phyloP scores from a whole-genome alignment of 2,113 vertebrate species.

The Sylvilagus bachmani region DNA sequence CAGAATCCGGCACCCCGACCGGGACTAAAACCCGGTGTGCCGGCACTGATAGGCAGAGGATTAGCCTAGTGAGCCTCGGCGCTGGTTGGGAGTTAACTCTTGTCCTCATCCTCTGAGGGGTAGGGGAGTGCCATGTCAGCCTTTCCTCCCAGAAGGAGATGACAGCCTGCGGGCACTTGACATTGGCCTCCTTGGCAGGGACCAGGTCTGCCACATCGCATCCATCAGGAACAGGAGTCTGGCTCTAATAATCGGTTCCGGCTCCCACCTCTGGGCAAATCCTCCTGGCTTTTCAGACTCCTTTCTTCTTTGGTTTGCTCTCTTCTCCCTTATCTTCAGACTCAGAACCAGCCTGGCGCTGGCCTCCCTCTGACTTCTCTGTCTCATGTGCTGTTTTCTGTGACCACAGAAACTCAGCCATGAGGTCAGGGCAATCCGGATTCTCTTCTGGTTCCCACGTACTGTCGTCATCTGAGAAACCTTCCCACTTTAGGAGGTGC shows the following conservation, averaged over 20 bases:
- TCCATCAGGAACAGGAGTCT: too few species aligned
- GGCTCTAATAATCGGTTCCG: too few species aligned
- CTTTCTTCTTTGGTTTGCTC: constrained; percentile 90
- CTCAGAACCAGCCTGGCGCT: constrained; percentile 94
- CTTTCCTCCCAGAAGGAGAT: constrained; percentile 98
- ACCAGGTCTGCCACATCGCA: constrained; percentile 96
- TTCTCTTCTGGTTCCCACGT: constrained; percentile 87
- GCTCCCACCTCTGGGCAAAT: too few species aligned
- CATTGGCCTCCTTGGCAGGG: constrained; percentile 76
- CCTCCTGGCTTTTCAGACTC: too few species aligned
- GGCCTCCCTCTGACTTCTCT: constrained; percentile 91
- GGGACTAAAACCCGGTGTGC: too few species aligned
- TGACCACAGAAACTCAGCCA: constrained; percentile 96
- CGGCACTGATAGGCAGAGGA: too few species aligned
- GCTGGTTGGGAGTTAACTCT: constrained; percentile 88
- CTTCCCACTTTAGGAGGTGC: constrained; percentile 99
- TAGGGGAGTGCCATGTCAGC: constrained; percentile 98
- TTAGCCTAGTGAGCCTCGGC: too few species aligned
- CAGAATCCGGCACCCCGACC: too few species aligned
- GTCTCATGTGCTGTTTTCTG: constrained; percentile 95
- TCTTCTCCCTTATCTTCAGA: constrained; percentile 92
- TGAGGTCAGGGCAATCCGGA: constrained; percentile 97
- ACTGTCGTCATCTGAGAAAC: constrained; percentile 98
- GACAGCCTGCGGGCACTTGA: constrained; percentile 98
- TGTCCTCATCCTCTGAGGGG: constrained; percentile 96